Evolutionary conservation across 2,113 vertebrate genomes (phyloP).

Genomic region (Andinoacara biseriatus): DNA sequence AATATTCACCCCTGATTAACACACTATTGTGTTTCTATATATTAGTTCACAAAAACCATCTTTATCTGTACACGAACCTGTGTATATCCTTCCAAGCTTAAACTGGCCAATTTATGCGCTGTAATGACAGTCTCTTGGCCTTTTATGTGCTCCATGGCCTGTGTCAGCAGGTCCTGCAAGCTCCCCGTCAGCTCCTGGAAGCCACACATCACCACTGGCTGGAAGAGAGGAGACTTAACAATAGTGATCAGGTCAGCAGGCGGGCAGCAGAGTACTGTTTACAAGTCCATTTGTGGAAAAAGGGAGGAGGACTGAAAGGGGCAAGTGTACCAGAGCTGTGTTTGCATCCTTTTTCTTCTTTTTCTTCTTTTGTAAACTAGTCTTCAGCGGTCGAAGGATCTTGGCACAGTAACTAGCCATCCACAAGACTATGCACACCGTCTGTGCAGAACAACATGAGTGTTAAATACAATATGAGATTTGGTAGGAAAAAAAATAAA

Average conservation of each 20-base stretch:
- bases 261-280: not conserved
- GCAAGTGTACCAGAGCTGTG: conserved; percentile 80
- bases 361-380: conserved; percentile 97
- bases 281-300: not conserved
- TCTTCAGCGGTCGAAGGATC: conserved; percentile 91
- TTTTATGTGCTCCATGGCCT: conserved; percentile 88
- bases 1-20: too few species aligned
- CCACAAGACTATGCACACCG: conserved; percentile 89
- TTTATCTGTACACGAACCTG: conserved; percentile 54
- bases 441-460: conserved; percentile 74
- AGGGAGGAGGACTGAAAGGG: not conserved
- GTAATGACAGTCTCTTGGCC: conserved; percentile 87
- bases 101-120: conserved; percentile 89
- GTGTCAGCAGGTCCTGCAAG: conserved; percentile 88
- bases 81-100: conserved; percentile 86
- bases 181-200: conserved; percentile 89
- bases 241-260: not conserved
- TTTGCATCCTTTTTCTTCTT: conserved; percentile 97
- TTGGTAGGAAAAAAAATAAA: not conserved
- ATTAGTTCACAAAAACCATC: too few species aligned
- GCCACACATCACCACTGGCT: conserved; percentile 90
- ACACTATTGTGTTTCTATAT: too few species aligned
- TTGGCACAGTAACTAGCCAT: conserved; percentile 89
- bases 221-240: conserved; percentile 13
- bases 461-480: not conserved